Conservation (phyloP, 2,797 vertebrate species). For the Sternotherus odoratus region DNA sequence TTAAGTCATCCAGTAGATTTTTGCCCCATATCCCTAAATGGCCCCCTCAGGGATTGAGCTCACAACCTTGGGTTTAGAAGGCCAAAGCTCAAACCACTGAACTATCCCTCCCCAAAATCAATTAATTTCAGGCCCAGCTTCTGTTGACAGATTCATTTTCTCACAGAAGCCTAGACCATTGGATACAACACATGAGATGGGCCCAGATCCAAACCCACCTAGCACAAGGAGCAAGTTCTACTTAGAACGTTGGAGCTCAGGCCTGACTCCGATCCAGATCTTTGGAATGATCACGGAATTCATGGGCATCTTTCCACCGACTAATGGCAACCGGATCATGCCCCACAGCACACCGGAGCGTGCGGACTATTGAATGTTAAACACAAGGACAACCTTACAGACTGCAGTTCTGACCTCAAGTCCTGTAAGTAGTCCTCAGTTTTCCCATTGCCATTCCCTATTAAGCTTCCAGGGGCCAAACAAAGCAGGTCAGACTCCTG, state of each 20-base stretch:
- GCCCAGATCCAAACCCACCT: neutral
- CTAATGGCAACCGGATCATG: rapidly evolving
- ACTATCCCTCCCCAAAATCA: too few species aligned
- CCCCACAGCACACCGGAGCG: neutral
- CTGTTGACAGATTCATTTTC: neutral
- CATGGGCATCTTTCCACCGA: neutral
- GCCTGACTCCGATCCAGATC: neutral
- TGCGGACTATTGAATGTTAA: neutral
- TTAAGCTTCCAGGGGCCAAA: neutral
- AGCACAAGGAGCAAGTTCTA: neutral
- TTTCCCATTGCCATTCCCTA: neutral
- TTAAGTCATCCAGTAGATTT: too few species aligned
- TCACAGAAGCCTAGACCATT: neutral
- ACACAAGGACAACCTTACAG: neutral
- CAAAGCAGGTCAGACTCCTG: neutral
- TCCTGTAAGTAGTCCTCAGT: neutral
- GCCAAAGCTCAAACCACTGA: too few species aligned
- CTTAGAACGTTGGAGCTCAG: neutral
- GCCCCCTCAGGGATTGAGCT: too few species aligned
- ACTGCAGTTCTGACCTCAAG: neutral
- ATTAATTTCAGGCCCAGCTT: neutral
- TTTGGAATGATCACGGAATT: neutral
- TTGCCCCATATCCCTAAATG: too few species aligned
- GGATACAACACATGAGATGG: neutral
- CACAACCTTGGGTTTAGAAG: too few species aligned